Evolutionary conservation across 2,113 vertebrate genomes (phyloP).

Genomic region (Microtus oregoni): DNA sequence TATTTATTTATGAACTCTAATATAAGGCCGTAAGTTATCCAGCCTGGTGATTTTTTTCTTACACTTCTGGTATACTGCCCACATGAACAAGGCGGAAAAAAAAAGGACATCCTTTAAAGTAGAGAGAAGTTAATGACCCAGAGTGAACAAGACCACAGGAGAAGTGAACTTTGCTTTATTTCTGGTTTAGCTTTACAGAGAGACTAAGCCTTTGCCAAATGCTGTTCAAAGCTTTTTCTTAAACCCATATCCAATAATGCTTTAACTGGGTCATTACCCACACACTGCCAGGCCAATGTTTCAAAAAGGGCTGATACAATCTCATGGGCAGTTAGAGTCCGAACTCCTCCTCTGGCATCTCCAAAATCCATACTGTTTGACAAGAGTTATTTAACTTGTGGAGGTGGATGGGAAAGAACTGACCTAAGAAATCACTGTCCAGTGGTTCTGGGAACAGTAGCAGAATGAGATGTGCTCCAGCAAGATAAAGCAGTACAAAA

Average conservation of each 20-base stretch:
- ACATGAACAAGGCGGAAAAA: background rate
- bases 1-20: slow-evolving; percentile 26
- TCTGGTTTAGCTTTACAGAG: slow-evolving; percentile 66
- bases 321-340: slow-evolving; percentile 66
- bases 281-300: slow-evolving; percentile 55
- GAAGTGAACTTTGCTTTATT: slow-evolving; percentile 57
- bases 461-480: slow-evolving; percentile 39
- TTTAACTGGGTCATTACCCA: slow-evolving; percentile 75
- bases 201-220: slow-evolving; percentile 67
- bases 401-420: background rate
- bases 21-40: background rate
- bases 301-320: slow-evolving; percentile 71
- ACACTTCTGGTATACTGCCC: background rate
- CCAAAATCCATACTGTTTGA: slow-evolving; percentile 67
- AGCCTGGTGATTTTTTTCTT: slow-evolving; percentile 1
- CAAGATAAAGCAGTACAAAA: slow-evolving; percentile 66
- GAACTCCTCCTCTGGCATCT: slow-evolving; percentile 73
- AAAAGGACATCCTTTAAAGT: slow-evolving; percentile 55
- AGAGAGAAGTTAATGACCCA: slow-evolving; percentile 60
- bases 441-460: slow-evolving; percentile 54
- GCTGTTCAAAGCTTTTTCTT: slow-evolving; percentile 66
- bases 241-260: slow-evolving; percentile 66
- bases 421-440: slow-evolving; percentile 49
- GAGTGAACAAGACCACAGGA: slow-evolving; percentile 43
- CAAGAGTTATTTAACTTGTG: slow-evolving; percentile 75